These are phyloP conservation scores for Lycaena phlaeas DNA, from an alignment of 2,888 invertebrate species.

Conservation along the genomic window DNA sequence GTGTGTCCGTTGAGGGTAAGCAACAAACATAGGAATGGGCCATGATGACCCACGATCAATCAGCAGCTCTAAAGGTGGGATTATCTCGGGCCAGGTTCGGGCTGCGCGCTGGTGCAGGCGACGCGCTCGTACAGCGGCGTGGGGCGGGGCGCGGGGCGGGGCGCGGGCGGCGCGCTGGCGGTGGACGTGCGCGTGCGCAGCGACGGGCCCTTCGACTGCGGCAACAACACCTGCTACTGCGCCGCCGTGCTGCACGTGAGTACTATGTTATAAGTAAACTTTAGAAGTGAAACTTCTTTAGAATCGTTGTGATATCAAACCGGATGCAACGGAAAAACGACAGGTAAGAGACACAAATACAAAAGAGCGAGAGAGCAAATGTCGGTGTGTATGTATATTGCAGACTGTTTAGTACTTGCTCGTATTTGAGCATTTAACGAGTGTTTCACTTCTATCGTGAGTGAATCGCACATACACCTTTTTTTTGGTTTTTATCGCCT, in stretches of 20 bases:
- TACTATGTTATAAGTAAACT: background rate
- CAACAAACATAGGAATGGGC: background rate
- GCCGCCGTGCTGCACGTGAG: conserved; percentile 54
- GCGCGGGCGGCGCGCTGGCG: conserved; percentile 27
- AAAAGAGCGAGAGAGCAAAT: too few relatives aligned
- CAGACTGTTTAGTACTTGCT: too few relatives aligned
- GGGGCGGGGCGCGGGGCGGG: conserved; percentile 16
- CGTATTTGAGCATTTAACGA: too few relatives aligned
- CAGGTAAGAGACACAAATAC: too few relatives aligned
- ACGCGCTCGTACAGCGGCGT: conserved; percentile 47
- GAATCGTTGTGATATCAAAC: too few relatives aligned
- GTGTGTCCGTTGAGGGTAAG: conserved; percentile 38
- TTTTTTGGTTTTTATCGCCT: too few relatives aligned
- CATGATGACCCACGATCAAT: background rate
- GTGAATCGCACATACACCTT: too few relatives aligned
- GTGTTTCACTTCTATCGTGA: too few relatives aligned
- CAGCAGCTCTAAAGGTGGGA: too few relatives aligned
- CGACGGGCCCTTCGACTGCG: conserved; percentile 55
- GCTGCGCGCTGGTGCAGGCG: conserved; percentile 52
- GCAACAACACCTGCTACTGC: conserved; percentile 45
- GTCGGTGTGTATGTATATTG: too few relatives aligned
- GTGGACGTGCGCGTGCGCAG: conserved; percentile 44
- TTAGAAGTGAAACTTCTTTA: too few relatives aligned
- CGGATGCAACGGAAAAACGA: too few relatives aligned
- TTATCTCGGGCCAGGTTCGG: conserved; percentile 30